Base-by-base conservation (phyloP, 2,113 vertebrate genomes). In the Eudyptes chrysolophus region DNA sequence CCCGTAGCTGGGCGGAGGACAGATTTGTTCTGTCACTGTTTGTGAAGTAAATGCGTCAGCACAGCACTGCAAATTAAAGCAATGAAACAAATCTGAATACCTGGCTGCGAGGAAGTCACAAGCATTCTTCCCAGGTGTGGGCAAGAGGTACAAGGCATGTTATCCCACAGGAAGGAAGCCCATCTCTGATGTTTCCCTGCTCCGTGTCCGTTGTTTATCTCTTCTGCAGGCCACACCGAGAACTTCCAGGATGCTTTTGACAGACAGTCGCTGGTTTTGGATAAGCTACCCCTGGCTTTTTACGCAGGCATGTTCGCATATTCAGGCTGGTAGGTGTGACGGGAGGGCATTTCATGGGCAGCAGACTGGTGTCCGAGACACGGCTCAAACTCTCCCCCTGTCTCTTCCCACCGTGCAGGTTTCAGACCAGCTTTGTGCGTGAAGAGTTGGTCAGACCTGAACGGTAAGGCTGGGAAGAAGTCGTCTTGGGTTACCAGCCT, bases 261-360 rank as follows among this genome's bases (percentile, higher is more conserved):
- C 75, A 77, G 97, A 1, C 98, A 98, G 18, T 84, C 90, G 0
- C 57, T 99, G 44, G 98, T 97, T 26, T 66, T 98, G 96, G 98
- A 98, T 29, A 98, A 97, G 79, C 69, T 99, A 34, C 99, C 99
- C 4, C 90, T 99, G 93, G 99, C 99, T 52, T 99, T 99, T 97
- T 99, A 99, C 9, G 98, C 99, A 18, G 99, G 99, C 78, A 98
- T 99, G 52, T 99, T 99, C 61, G 99, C 99, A 1, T 99, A 99
- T 57, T 98, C 98, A 25, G 99, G 99, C 98, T 99, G 99, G 99
- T 99, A 98, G 89, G 98, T 94, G 75, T 16, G 8, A 40, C 0
- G 20, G 49, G 66, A 69, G 26, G 70, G 55, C 1, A 0, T 38
- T 15, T 10, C 32, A 2, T 1, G 11, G 30, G 74, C 21, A 32